Conservation (phyloP, 2,888 invertebrate genomes). For the Tyria jacobaeae region DNA sequence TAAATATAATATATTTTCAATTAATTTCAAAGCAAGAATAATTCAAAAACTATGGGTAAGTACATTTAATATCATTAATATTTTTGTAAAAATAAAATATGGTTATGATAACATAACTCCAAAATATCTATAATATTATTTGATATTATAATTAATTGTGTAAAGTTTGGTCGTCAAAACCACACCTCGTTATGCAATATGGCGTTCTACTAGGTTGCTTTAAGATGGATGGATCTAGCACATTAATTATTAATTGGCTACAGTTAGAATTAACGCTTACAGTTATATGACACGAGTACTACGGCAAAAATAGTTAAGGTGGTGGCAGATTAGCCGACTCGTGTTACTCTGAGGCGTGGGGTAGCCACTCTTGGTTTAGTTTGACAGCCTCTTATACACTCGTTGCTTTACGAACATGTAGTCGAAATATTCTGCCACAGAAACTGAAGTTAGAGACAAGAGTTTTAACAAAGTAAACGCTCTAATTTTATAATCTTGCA, state of each 20-base stretch:
- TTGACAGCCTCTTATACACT: conserved; percentile 48
- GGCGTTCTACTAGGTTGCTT: conserved; percentile 67
- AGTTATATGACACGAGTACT: conserved; percentile 66
- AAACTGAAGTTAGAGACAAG: conserved; percentile 33
- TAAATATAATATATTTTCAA: background rate
- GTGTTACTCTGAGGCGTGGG: conserved; percentile 16
- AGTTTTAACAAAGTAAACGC: conserved; percentile 33
- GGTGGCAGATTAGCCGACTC: conserved; percentile 46
- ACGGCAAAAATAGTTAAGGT: conserved; percentile 62
- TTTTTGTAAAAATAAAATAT: conserved; percentile 17
- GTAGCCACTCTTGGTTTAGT: conserved; percentile 34
- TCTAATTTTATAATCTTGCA: conserved; percentile 1
- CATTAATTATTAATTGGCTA: conserved; percentile 77
- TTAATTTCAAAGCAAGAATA: no score
- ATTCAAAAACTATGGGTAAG: no score
- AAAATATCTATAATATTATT: conserved; percentile 20
- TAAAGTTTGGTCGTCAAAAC: conserved; percentile 48
- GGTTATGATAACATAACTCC: conserved; percentile 12
- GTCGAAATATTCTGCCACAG: conserved; percentile 42
- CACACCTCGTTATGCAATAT: conserved; percentile 62
- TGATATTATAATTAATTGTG: conserved; percentile 28
- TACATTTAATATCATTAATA: conserved; percentile 2
- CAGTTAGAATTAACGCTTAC: conserved; percentile 73
- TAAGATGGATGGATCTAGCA: conserved; percentile 78
- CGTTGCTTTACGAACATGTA: conserved; percentile 51